phyloP scores from a whole-genome alignment of 2,888 invertebrate species.

The Hyposoter didymator region DNA sequence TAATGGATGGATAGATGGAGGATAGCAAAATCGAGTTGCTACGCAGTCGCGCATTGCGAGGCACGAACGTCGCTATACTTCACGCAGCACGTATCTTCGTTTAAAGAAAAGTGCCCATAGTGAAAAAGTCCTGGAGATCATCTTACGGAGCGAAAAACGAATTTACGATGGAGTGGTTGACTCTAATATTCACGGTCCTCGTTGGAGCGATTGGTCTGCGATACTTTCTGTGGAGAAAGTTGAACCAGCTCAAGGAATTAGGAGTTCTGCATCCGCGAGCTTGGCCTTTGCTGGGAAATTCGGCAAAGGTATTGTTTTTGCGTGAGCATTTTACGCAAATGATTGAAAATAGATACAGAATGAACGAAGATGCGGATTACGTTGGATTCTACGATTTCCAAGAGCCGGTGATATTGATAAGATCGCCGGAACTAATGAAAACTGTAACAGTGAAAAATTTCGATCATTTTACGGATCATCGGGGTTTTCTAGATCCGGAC shows the following conservation, averaged over 20 bases:
- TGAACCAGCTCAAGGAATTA: neutral
- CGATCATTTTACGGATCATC: constrained; percentile 28
- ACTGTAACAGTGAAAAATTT: constrained; percentile 5
- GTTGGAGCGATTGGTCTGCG: neutral
- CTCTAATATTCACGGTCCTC: neutral
- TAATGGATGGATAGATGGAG: no score
- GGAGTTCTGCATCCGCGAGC: neutral
- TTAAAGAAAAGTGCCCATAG: neutral
- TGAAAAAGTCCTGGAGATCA: neutral
- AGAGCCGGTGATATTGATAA: constrained; percentile 11
- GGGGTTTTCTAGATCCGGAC: neutral
- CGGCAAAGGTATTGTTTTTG: neutral
- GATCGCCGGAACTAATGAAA: constrained; percentile 24
- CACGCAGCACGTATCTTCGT: neutral
- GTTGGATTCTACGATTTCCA: constrained; percentile 17
- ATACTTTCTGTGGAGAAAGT: neutral
- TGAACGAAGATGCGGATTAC: constrained; percentile 10
- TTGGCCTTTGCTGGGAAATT: neutral
- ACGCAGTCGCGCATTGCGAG: neutral
- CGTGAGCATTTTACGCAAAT: constrained; percentile 5
- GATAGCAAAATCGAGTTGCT: neutral
- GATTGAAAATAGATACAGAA: neutral
- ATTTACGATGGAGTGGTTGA: constrained; percentile 10
- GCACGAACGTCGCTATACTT: neutral
- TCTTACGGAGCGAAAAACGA: neutral